Conservation (phyloP, 2,888 invertebrate genomes). For the Villa cingulata region DNA sequence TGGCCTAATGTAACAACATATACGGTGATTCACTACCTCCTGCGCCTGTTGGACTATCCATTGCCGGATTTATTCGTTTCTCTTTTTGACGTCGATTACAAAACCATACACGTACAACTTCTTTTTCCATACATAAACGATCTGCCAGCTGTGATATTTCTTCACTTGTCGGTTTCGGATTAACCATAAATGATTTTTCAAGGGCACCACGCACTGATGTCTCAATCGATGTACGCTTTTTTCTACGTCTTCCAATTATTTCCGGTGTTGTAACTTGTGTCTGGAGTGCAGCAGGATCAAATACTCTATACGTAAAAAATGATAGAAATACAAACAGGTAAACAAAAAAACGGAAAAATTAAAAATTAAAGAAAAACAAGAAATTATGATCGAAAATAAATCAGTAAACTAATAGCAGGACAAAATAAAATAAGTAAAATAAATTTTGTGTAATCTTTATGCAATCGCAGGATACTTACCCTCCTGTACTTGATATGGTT, state of each 20-base stretch:
- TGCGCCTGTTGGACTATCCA: constrained; percentile 52
- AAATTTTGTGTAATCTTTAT: too few relatives aligned
- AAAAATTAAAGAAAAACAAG: too few relatives aligned
- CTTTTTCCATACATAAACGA: constrained; percentile 91
- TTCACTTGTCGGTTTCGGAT: constrained; percentile 93
- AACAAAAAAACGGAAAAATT: too few relatives aligned
- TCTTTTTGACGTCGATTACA: constrained; percentile 94
- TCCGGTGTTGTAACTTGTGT: constrained; percentile 72
- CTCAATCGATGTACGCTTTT: constrained; percentile 93
- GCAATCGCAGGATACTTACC: constrained; percentile 28
- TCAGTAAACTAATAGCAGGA: too few relatives aligned
- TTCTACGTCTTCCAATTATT: constrained; percentile 82
- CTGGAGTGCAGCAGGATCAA: constrained; percentile 40
- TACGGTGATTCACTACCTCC: constrained; percentile 30
- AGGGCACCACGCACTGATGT: constrained; percentile 89
- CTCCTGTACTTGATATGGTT: constrained; percentile 57
- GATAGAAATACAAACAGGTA: not conserved
- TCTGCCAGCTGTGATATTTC: constrained; percentile 90
- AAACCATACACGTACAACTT: constrained; percentile 89
- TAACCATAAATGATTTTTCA: constrained; percentile 86
- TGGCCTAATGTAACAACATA: constrained; percentile 21
- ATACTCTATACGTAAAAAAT: constrained; percentile 21
- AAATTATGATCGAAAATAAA: too few relatives aligned
- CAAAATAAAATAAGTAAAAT: too few relatives aligned
- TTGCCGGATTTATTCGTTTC: constrained; percentile 86